phyloP scores from a whole-genome alignment of 1,140 invertebrate species.

The Drosophila nikananu region DNA sequence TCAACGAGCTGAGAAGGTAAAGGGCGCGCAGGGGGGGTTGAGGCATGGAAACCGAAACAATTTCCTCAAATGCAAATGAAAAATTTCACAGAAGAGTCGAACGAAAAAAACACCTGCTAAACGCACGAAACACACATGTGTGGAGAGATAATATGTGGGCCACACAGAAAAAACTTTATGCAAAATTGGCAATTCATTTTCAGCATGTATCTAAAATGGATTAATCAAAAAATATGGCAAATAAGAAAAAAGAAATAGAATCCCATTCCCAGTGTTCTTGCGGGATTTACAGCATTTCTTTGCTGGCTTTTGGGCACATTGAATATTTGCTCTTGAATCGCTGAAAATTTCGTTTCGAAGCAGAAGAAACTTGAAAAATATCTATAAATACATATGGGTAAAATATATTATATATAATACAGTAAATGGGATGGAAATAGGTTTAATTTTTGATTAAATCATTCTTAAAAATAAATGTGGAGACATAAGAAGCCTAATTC shows the following conservation, averaged over 20 bases:
- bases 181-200: constrained; percentile 2
- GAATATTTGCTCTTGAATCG: neutral
- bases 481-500: neutral
- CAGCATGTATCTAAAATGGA: neutral
- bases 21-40: neutral
- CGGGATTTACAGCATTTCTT: neutral
- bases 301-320: no score
- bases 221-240: neutral
- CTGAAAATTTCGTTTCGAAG: neutral
- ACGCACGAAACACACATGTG: constrained; percentile 29
- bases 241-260: neutral
- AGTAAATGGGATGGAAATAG: neutral
- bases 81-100: constrained; percentile 31
- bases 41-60: constrained; percentile 44
- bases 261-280: neutral
- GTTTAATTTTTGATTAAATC: neutral
- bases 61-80: constrained; percentile 70
- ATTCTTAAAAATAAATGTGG: neutral
- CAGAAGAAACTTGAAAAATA: neutral
- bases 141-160: constrained; percentile 2
- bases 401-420: neutral
- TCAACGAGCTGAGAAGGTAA: constrained; percentile 10
- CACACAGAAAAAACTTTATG: constrained; percentile 5
- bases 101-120: constrained; percentile 45
- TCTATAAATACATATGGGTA: neutral